Base-by-base conservation (phyloP, 2,113 vertebrate genomes). In the Anarrhichthys ocellatus region DNA sequence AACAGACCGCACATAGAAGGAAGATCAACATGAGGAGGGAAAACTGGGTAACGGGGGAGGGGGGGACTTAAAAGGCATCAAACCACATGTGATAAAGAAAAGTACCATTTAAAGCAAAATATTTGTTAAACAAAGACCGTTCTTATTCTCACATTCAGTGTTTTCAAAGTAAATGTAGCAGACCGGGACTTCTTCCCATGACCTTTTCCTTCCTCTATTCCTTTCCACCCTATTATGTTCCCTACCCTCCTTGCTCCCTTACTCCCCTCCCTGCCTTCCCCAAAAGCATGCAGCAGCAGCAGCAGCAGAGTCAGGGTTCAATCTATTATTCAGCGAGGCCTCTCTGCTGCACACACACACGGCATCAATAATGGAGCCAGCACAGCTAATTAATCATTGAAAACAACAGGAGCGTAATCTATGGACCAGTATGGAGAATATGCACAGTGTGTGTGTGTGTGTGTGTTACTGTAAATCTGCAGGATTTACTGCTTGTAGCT, bases 321-420 rank as follows among this genome's bases (percentile, higher is more conserved):
- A 84, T 91, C 65, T 32, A 91, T 91, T 88, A 89, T 88, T 88
- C 85, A 90, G 40, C 3, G 24, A 76, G n/a, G 29, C 56, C 76
- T 84, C 73, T 72, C 73, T 77, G 62, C 63, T 9, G 72, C 82
- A 65, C 81, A 73, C 79, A 80, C 86, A 80, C 87, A 78, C 5
- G 24, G 10, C 87, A 88, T 88, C 77, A 88, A 87, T 90, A 88
- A 90, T 88, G 32, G 29, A 88, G 73, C 48, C 40, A 56, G 73
- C 44, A 17, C 44, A 48, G 80, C 74, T 79, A 79, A 88, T 88
- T 76, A 90, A 79, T 87, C 82, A 88, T 78, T 80, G 20, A 85
- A 85, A 77, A 34, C 75, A 76, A 81, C 83, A 62, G 61, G 65
- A 78, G 76, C 1, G 27, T 63, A 65, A 91, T 75, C 77, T 79